These are phyloP conservation scores for Sceloporus undulatus DNA, from an alignment of 2,113 vertebrate species.

Conservation along the genomic window DNA sequence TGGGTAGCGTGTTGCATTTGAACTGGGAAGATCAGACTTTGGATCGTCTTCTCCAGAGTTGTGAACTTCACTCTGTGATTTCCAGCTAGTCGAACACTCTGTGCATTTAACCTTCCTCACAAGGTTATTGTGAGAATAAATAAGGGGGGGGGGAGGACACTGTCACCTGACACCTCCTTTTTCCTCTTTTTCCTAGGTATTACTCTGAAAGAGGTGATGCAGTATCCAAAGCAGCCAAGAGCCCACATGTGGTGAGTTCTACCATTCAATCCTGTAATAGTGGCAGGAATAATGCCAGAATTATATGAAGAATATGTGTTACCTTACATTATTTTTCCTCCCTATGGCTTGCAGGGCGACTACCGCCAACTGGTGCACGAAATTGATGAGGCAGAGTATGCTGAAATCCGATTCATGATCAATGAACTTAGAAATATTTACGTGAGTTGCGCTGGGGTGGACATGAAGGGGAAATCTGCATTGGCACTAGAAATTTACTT, in stretches of 20 bases:
- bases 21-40: too few relatives aligned
- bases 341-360: constrained; percentile 81
- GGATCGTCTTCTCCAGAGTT: too few relatives aligned
- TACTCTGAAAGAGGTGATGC: constrained; percentile 90
- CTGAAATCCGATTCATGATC: constrained; percentile 85
- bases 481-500: too few relatives aligned
- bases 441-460: constrained; percentile 73
- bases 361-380: constrained; percentile 90
- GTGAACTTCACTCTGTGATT: too few relatives aligned
- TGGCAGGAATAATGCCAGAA: background rate
- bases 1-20: too few relatives aligned
- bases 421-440: constrained; percentile 89
- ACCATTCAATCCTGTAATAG: too few relatives aligned
- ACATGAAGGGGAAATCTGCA: too few relatives aligned
- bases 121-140: too few relatives aligned
- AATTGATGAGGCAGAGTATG: constrained; percentile 87
- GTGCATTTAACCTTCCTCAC: background rate
- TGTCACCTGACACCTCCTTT: background rate
- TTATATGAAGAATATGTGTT: background rate
- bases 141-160: too few relatives aligned
- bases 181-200: constrained; percentile 75
- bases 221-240: constrained; percentile 89
- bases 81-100: too few relatives aligned
- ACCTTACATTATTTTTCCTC: too few relatives aligned
- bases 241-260: constrained; percentile 86